Evolutionary conservation across 2,888 invertebrate species (phyloP).

Genomic region (Hyposoter didymator): DNA sequence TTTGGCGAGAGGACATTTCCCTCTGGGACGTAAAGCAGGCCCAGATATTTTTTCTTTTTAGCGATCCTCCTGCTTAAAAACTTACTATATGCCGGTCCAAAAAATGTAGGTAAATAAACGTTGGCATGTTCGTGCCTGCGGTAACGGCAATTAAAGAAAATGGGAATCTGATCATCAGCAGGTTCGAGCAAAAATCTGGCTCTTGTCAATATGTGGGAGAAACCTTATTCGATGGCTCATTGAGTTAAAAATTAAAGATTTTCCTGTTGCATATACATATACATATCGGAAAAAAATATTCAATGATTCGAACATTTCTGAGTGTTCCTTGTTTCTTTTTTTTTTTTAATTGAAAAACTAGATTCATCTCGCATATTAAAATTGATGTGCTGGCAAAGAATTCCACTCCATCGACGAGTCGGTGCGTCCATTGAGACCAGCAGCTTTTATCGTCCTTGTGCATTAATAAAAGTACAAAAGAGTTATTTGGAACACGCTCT

Average conservation of each 20-base stretch:
- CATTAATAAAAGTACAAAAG: not conserved
- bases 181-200: not conserved
- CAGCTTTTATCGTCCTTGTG: not conserved
- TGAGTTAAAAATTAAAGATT: too few species aligned
- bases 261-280: too few species aligned
- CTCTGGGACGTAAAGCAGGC: conserved; percentile 11
- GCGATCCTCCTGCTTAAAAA: not conserved
- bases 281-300: too few species aligned
- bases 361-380: not conserved
- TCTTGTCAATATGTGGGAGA: not conserved
- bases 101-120: not conserved
- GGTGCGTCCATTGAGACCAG: not conserved
- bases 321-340: too few species aligned
- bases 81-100: conserved; percentile 8
- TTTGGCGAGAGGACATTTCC: conserved; percentile 52
- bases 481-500: not conserved
- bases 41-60: conserved; percentile 18
- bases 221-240: not conserved
- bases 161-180: not conserved
- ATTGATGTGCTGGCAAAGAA: not conserved
- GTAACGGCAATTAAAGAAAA: not conserved
- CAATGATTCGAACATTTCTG: too few species aligned
- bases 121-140: not conserved
- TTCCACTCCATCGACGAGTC: not conserved
- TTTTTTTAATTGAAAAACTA: not conserved